Percentiles rank a stretch among this genome's conserved stretches.
Conservation (phyloP, 2,888 invertebrate genomes). For the Yponomeuta evonymella region DNA sequence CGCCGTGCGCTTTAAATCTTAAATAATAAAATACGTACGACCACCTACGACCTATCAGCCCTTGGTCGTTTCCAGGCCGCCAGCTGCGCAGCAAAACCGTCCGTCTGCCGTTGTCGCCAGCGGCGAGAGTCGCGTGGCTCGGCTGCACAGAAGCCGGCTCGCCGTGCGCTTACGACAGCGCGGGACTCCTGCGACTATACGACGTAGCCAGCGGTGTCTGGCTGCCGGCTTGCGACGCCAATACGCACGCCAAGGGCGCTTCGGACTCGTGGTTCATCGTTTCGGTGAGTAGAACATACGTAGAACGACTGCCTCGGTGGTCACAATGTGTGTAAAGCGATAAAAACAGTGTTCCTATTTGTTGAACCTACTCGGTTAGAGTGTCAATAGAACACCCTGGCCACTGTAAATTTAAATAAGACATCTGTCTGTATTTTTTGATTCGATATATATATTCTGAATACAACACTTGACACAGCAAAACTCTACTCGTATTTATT, state of each 20-base stretch:
- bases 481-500: no score
- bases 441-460: no score
- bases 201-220: conserved; percentile 82
- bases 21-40: no score
- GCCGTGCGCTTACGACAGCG: conserved; percentile 84
- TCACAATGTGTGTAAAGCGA: no score
- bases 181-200: conserved; percentile 84
- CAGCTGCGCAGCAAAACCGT: conserved; percentile 68
- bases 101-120: conserved; percentile 80
- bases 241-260: conserved; percentile 70
- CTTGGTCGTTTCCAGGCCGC: conserved; percentile 37
- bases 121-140: conserved; percentile 82
- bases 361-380: no score
- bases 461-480: no score
- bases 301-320: no score
- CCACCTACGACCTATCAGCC: background rate
- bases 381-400: no score
- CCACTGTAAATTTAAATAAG: no score
- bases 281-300: conserved; percentile 64
- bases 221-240: conserved; percentile 88
- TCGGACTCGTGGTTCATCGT: conserved; percentile 67
- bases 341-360: no score
- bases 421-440: no score
- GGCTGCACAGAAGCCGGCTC: conserved; percentile 90
- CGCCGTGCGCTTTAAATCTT: no score